Evolutionary conservation across 2,113 vertebrate species (phyloP).

Genomic region (Prolemur simus): DNA sequence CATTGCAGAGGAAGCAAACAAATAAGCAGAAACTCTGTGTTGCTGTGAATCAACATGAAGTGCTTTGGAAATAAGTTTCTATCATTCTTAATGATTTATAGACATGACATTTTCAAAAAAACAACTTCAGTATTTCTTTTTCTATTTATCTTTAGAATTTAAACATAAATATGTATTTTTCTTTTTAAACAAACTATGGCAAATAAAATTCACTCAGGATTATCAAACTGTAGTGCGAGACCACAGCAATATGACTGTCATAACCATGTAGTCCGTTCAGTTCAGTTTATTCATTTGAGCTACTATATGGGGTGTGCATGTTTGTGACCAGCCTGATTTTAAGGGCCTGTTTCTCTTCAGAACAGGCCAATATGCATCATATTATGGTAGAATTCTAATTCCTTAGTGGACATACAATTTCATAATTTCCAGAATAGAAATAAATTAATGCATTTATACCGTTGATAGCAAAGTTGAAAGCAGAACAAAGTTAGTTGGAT

Average conservation of each 20-base stretch:
- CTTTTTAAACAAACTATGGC: not conserved
- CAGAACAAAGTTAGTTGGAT: not conserved
- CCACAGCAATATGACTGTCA: not conserved
- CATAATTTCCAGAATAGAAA: not conserved
- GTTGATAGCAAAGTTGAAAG: not conserved
- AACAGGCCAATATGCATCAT: not conserved
- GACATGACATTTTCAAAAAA: not conserved
- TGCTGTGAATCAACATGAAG: not conserved
- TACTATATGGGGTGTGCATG: not conserved
- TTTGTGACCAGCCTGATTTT: not conserved
- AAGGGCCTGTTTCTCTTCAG: not conserved
- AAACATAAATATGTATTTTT: not conserved
- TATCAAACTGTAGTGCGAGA: not conserved
- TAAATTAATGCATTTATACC: not conserved
- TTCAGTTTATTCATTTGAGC: not conserved
- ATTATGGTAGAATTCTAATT: not conserved
- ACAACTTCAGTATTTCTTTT: not conserved
- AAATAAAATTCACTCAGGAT: not conserved
- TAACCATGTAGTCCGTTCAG: not conserved
- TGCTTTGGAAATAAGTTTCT: conserved; percentile 6
- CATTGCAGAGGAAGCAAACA: not conserved
- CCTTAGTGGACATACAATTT: not conserved
- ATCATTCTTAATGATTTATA: not conserved
- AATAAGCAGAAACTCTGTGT: not conserved
- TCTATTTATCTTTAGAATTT: conserved; percentile 14